A percentile compares a stretch with the other conserved stretches of the same genome.
Conservation (phyloP, 2,888 invertebrate species). For the Pollenia amentaria region DNA sequence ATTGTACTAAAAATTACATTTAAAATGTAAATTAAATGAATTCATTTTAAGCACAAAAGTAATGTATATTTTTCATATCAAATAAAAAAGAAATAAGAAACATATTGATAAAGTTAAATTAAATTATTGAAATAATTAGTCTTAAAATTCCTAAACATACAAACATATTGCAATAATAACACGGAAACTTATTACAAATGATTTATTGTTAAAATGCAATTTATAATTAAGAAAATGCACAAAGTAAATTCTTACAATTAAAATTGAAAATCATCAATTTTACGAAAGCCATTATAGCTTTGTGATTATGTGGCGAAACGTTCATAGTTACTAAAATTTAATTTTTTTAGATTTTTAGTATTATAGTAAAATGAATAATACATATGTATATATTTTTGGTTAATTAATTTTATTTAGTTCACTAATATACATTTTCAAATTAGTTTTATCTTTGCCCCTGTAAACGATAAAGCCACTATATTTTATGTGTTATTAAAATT, state of each 20-base stretch:
- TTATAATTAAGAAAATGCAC: conserved; percentile 13
- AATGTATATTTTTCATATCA: conserved; percentile 51
- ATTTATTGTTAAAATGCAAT: conserved; percentile 9
- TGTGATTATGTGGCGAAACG: conserved; percentile 8
- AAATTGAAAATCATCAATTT: conserved; percentile 26
- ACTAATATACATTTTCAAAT: neutral
- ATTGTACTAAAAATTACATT: conserved; percentile 31
- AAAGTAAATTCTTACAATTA: conserved; percentile 3
- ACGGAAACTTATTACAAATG: conserved; percentile 11
- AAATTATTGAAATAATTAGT: conserved; percentile 18
- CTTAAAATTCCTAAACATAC: conserved; percentile 36
- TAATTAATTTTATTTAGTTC: neutral
- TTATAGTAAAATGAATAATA: conserved; percentile 11
- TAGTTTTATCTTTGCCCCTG: neutral
- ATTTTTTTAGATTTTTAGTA: neutral
- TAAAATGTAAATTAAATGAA: conserved; percentile 45
- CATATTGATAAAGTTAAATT: conserved; percentile 3
- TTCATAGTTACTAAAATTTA: conserved; percentile 1
- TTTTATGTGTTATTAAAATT: no score
- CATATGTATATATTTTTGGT: neutral
- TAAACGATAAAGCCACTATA: no score
- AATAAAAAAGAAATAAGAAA: conserved; percentile 7
- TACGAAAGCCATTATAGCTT: conserved; percentile 17
- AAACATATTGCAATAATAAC: conserved; percentile 18
- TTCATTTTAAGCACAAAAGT: conserved; percentile 38